Base-by-base conservation (phyloP, 64 coral and sea anemone genomes). In the Pocillopora verrucosa region DNA sequence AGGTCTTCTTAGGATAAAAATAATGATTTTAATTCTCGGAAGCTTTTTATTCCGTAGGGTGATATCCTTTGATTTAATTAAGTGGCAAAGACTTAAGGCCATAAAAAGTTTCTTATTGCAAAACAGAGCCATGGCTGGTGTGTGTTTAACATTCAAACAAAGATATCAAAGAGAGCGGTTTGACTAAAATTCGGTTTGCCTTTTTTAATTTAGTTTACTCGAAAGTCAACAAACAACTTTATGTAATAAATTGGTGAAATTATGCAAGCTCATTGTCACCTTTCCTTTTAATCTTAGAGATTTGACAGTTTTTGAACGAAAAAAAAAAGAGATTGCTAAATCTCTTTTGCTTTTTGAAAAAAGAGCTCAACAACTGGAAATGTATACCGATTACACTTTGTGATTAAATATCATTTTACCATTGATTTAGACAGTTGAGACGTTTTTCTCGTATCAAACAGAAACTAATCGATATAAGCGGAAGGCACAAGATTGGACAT, bases 121-220 rank as follows among this genome's bases (percentile, higher is more conserved):
- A 10, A 51, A 51, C 41, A 51, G 41, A 51, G 41, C 41, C 41
- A 51, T 51, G 1, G 41, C 41, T 51, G 41, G 41, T 4, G 41
- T 4, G 41, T 17, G 12, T 13, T 63, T 15, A 45, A 41, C 37
- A 45, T 16, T 19, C 26, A 76, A 76, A 58, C 15, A 78, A n/a
- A 11, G 16, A 34, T n/a, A 67, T 20, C 64, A 70, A 70, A 25
- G 24, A 25, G n/a, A 56, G 22, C 51, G 10, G 10, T 56, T 60
- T 14, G n/a, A 59, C 58, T 26, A 59, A 51, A 51, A 51, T 51
- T 4, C 41, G 41, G 41, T 22, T 13, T 4, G 77, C 1, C 20
- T 11, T 70, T n/a, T 22, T 57, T 59, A 79, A 30, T 79, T 59
- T 79, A 79, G 56, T 79, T 79, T 60, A 79, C n/a, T 79, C 24